Percentiles rank a stretch among this genome's conserved stretches.
Evolutionary conservation across 1,140 invertebrate genomes (phyloP).

Genomic region (Gryon sp.): DNA sequence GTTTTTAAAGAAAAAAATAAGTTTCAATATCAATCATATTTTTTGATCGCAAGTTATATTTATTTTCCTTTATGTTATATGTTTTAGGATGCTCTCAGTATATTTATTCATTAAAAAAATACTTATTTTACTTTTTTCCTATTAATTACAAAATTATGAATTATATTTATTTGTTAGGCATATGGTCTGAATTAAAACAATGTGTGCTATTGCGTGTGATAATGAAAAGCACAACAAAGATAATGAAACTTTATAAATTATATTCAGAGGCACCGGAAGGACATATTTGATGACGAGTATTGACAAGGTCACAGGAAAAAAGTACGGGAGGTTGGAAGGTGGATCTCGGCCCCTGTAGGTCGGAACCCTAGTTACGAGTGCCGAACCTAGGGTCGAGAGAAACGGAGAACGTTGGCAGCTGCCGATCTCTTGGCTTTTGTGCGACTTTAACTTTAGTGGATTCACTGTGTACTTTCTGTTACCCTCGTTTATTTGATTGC

Average conservation of each 20-base stretch:
- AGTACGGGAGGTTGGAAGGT: constrained; percentile 76
- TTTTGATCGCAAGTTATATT: too few species aligned
- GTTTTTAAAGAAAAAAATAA: too few species aligned
- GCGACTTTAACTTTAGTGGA: constrained; percentile 53
- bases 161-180: too few species aligned
- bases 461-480: constrained; percentile 49
- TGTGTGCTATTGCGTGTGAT: constrained; percentile 40
- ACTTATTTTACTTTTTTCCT: too few species aligned
- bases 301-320: constrained; percentile 53
- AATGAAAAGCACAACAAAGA: constrained; percentile 50
- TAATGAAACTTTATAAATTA: constrained; percentile 51
- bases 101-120: too few species aligned
- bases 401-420: constrained; percentile 58
- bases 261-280: constrained; percentile 66
- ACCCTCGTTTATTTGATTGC: constrained; percentile 52
- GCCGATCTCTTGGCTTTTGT: constrained; percentile 70
- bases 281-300: constrained; percentile 51
- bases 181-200: too few species aligned
- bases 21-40: too few species aligned
- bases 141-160: too few species aligned
- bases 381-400: constrained; percentile 79
- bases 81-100: too few species aligned
- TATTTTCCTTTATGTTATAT: too few species aligned
- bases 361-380: constrained; percentile 81
- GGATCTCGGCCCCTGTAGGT: constrained; percentile 76